Base-by-base conservation (phyloP, 64 coral and sea anemone genomes). In the Porites australiensis region DNA sequence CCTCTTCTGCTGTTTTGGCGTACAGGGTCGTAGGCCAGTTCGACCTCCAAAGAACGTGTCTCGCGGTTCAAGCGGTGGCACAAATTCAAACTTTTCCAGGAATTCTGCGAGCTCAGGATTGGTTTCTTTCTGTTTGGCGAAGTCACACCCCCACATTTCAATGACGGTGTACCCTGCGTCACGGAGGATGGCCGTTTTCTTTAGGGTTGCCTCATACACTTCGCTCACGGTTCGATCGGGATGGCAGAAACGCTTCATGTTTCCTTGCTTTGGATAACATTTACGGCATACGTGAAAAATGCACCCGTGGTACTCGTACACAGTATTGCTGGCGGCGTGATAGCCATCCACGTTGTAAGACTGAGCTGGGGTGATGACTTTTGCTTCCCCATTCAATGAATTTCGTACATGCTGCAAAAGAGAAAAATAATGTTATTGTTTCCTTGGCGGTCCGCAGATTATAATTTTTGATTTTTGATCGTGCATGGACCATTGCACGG, bases 281-380 rank as follows among this genome's bases (percentile, higher is more conserved):
- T 22, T n/a, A 3, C 6, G 75, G 5, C 75, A 77, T 16, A 11
- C 51, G 12, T 77, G 46, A 3, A 11, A 55, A 4, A 48, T 50
- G 51, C 45, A 49, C 5, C 75, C 75, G 1, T 79, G 61, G 57
- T 73, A 93, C 48, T 92, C 54, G 18, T 75, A 72, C 1, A 92
- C 70, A 0, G 65, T 71, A 15, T 75, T 0, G 4, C 23, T 46
- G 0, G 18, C n/a, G 3, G 16, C 12, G 0, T 23, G 15, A n/a
- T 2, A 91, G 6, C 89, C 78, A 46, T 91, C 90, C 50, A 91
- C 65, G 5, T 37, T 37, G 55, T 64, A 57, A 27, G n/a, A n/a
- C 18, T n/a, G 67, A 9, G 13, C 0, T 5, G n/a, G n/a, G 51
- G 13, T n/a, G n/a, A n/a, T n/a, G 37, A 0, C 3, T 4, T 8